Conservation (phyloP, 1,140 invertebrate genomes). For the Dolichoris vasculosae region DNA sequence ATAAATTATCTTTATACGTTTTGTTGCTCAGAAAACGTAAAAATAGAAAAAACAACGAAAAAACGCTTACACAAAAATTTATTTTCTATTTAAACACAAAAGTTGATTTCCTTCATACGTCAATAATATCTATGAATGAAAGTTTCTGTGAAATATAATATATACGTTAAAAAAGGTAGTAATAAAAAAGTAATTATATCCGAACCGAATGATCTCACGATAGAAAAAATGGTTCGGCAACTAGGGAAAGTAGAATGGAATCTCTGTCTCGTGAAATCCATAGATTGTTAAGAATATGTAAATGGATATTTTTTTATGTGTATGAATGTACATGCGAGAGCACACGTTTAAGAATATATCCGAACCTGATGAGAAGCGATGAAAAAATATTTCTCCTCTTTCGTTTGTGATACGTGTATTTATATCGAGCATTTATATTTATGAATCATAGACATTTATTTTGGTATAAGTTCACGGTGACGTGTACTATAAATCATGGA, state of each 20-base stretch:
- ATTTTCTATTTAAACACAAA: not conserved
- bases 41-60: not conserved
- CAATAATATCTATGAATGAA: not conserved
- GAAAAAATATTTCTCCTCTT: slow-evolving; percentile 19
- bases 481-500: slow-evolving; percentile 16
- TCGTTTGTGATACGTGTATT: not conserved
- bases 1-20: too few relatives aligned
- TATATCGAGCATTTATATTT: not conserved
- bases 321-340: not conserved
- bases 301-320: not conserved
- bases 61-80: not conserved
- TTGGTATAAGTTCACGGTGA: not conserved
- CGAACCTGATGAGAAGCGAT: not conserved
- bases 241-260: slow-evolving; percentile 32
- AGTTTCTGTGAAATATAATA: not conserved
- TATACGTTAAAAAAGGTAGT: not conserved
- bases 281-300: slow-evolving; percentile 20
- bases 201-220: not conserved
- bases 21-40: not conserved
- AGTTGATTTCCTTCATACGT: not conserved
- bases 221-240: slow-evolving; percentile 5
- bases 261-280: slow-evolving; percentile 25
- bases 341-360: not conserved
- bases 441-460: slow-evolving; percentile 28
- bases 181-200: slow-evolving; percentile 34